phyloP scores from a whole-genome alignment of 1,140 invertebrate genomes.

The Drosophila lacertosa region DNA sequence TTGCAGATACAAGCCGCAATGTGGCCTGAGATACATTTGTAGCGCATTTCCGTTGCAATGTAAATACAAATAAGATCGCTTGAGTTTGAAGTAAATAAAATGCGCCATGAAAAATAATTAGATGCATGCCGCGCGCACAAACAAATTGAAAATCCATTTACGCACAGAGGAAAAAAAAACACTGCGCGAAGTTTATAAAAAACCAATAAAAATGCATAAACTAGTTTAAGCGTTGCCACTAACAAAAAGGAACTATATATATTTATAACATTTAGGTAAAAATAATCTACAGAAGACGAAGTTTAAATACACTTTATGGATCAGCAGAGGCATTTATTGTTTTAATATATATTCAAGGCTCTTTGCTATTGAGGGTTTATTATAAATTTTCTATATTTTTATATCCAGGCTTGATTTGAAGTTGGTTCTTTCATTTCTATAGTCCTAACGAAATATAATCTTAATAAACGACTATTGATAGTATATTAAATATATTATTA shows the following conservation, averaged over 20 bases:
- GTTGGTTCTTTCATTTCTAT: too few species aligned
- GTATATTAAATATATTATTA: too few species aligned
- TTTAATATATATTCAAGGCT: too few species aligned
- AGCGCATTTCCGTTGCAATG: slow-evolving; percentile 44
- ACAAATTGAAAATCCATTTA: slow-evolving; percentile 33
- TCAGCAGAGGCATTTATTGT: too few species aligned
- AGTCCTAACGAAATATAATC: too few species aligned
- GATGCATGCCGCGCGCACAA: slow-evolving; percentile 61
- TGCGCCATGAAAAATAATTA: slow-evolving; percentile 66
- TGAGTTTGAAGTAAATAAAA: slow-evolving; percentile 71
- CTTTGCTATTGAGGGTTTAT: too few species aligned
- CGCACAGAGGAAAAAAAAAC: slow-evolving; percentile 3
- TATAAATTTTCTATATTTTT: too few species aligned
- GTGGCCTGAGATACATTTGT: slow-evolving; percentile 17
- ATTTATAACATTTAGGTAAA: background rate
- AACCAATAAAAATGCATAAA: slow-evolving; percentile 69
- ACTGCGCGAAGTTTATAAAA: slow-evolving; percentile 43
- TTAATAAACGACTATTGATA: too few species aligned
- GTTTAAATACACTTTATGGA: background rate
- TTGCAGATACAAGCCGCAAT: slow-evolving; percentile 9
- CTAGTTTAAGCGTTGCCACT: slow-evolving; percentile 51
- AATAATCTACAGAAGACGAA: background rate
- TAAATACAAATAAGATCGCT: slow-evolving; percentile 42
- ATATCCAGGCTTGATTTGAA: too few species aligned
- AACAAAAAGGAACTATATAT: slow-evolving; percentile 9